These are phyloP conservation scores for Neogobius melanostomus DNA, from an alignment of 2,113 vertebrate genomes.

Conservation along the genomic window DNA sequence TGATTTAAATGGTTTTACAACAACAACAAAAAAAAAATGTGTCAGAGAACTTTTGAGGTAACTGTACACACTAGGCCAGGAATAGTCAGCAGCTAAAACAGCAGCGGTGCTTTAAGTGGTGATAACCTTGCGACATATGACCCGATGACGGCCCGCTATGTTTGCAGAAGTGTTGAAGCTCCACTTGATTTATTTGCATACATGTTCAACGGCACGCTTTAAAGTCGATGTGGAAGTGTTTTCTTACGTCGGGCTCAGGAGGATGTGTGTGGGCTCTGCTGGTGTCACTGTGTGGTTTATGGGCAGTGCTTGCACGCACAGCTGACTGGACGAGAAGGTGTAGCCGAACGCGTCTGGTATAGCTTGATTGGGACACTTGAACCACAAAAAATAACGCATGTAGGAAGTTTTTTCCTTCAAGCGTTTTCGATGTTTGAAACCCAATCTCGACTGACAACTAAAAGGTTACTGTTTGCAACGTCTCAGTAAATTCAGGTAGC, in stretches of 20 bases:
- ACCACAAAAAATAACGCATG: neutral
- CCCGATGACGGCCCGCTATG: neutral
- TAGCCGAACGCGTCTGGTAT: neutral
- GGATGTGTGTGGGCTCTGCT: neutral
- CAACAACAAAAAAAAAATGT: no score
- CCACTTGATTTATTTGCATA: conserved; percentile 18
- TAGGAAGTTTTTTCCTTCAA: no score
- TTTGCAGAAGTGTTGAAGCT: neutral
- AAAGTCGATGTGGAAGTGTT: neutral
- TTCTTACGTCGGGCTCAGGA: neutral
- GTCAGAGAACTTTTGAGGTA: neutral
- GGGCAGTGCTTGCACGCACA: neutral
- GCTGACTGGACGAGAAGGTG: neutral
- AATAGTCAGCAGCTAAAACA: conserved; percentile 43
- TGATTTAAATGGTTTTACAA: no score
- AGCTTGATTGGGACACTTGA: neutral
- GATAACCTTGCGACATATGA: conserved; percentile 22
- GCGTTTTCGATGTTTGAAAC: no score
- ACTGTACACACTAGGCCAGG: conserved; percentile 21
- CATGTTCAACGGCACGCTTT: neutral
- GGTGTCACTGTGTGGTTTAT: neutral
- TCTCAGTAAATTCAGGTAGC: no score
- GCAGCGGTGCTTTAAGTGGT: conserved; percentile 36
- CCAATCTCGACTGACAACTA: no score
- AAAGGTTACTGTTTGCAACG: no score